Evolutionary conservation across 2,113 vertebrate species (phyloP).

Genomic region (Tupaia chinensis): DNA sequence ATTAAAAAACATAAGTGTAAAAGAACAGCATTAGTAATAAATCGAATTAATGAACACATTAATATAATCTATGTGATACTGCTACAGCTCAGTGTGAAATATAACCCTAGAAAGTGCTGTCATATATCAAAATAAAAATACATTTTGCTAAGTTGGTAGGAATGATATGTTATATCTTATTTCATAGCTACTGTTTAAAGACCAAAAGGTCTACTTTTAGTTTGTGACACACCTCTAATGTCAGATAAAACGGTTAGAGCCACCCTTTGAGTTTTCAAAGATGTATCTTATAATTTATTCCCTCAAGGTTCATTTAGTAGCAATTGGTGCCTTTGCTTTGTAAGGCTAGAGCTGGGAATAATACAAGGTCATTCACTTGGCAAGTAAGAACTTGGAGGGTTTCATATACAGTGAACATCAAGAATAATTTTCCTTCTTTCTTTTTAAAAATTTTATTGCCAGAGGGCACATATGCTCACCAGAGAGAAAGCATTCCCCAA

Average conservation of each 20-base stretch:
- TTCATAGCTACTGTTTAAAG: conserved; percentile 51
- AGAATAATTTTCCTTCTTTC: not conserved
- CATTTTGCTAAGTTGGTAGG: not conserved
- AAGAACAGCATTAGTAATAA: not conserved
- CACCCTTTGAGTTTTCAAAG: conserved; percentile 11
- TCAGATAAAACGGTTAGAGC: not conserved
- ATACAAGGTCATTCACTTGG: not conserved
- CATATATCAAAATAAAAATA: conserved; percentile 14
- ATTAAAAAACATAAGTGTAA: conserved; percentile 9
- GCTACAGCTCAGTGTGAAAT: not conserved
- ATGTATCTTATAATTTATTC: not conserved
- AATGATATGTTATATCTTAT: conserved; percentile 39
- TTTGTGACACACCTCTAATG: not conserved
- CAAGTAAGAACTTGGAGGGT: not conserved
- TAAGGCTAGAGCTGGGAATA: not conserved
- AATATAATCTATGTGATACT: not conserved
- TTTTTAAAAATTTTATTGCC: too few species aligned
- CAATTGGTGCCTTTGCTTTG: not conserved
- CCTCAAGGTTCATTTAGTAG: not conserved
- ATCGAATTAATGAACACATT: conserved; percentile 50
- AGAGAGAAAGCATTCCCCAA: too few species aligned
- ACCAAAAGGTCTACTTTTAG: conserved; percentile 64
- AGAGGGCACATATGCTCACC: too few species aligned
- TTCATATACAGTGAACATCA: not conserved
- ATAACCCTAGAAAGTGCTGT: not conserved